Evolutionary conservation across 2,113 vertebrate species (phyloP).

Genomic region (Bucco capensis): DNA sequence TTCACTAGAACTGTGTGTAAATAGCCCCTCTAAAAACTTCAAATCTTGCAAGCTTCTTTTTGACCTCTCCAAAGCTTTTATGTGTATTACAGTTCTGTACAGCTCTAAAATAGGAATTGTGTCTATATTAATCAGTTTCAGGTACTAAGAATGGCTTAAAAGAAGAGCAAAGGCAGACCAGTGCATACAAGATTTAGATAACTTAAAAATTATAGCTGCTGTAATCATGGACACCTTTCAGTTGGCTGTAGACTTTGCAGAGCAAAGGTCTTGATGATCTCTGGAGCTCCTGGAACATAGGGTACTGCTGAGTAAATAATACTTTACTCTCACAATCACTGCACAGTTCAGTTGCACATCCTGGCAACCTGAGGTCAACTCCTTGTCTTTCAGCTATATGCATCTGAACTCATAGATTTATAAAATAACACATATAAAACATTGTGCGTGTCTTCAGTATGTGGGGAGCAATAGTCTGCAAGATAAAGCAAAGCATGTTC

Average conservation of each 20-base stretch:
- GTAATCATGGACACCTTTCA: not conserved
- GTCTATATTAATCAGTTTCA: not conserved
- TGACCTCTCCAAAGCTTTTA: not conserved
- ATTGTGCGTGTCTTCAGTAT: accelerated
- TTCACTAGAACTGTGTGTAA: not conserved
- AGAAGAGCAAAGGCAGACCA: not conserved
- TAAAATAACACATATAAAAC: not conserved
- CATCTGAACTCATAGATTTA: not conserved
- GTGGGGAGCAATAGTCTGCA: not conserved
- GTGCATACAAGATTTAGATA: not conserved
- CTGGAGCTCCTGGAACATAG: not conserved
- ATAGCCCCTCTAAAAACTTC: not conserved
- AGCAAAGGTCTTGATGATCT: not conserved
- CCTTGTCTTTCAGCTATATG: not conserved
- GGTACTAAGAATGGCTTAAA: not conserved
- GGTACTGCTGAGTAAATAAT: not conserved
- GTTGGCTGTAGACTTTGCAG: not conserved
- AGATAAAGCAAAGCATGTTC: not conserved
- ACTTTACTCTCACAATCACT: not conserved
- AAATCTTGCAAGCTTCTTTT: not conserved
- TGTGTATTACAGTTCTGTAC: not conserved
- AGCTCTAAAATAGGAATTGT: not conserved
- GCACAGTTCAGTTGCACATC: not conserved
- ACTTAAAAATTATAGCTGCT: not conserved
- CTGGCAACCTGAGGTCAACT: accelerated